Conservation (phyloP, 1,140 invertebrate species). For the Polypedilum vanderplanki region DNA sequence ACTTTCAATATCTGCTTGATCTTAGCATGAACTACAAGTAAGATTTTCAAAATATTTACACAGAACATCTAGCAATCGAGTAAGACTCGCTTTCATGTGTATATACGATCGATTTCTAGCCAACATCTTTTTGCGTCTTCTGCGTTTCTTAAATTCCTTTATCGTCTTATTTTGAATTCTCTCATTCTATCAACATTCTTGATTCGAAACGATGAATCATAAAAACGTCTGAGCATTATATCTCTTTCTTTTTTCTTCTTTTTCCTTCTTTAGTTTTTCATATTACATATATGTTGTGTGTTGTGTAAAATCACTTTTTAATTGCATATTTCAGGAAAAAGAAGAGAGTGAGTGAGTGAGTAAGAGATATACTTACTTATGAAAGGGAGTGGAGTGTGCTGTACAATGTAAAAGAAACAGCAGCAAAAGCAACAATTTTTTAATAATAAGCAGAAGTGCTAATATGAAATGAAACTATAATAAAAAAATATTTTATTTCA, state of each 20-base stretch:
- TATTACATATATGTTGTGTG: background rate
- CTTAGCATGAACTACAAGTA: constrained; percentile 4
- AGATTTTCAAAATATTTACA: background rate
- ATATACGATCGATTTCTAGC: background rate
- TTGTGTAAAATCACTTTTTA: constrained; percentile 19
- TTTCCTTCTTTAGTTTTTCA: too few species aligned
- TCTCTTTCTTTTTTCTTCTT: too few species aligned
- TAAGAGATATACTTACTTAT: background rate
- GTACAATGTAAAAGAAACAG: background rate
- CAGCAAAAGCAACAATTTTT: too few species aligned
- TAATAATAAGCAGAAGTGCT: constrained; percentile 13
- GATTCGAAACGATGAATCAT: constrained; percentile 10
- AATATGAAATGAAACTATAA: too few species aligned
- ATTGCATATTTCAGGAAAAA: constrained; percentile 19
- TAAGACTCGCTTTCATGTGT: background rate
- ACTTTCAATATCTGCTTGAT: background rate
- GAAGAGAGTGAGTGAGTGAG: background rate
- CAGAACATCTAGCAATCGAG: too few species aligned
- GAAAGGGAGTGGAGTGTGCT: constrained; percentile 15
- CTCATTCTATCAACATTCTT: constrained; percentile 18
- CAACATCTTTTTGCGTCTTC: constrained; percentile 11
- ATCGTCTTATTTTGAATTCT: constrained; percentile 19
- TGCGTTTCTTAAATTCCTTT: background rate
- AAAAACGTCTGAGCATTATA: constrained; percentile 1
- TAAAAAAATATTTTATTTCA: too few species aligned